These are phyloP conservation scores for Cebidichthys violaceus DNA, from an alignment of 2,113 vertebrate species.

Conservation along the genomic window DNA sequence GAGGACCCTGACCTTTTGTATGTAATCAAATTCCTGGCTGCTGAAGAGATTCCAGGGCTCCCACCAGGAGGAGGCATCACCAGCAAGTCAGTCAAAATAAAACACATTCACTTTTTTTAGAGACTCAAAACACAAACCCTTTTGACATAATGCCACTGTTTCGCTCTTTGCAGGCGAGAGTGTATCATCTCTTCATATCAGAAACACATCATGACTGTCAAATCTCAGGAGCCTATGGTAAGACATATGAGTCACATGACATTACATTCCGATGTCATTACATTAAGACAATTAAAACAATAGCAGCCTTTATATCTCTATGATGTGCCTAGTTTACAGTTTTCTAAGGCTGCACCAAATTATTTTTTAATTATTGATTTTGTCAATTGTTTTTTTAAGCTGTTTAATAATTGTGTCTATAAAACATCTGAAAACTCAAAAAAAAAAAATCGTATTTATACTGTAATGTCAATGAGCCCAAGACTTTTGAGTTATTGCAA, in stretches of 20 bases:
- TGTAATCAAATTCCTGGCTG: constrained; percentile 84
- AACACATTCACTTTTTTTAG: not conserved
- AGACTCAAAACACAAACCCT: not conserved
- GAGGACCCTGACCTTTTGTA: constrained; percentile 80
- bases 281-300: not conserved
- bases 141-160: not conserved
- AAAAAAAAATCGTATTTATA: not conserved
- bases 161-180: constrained; percentile 74
- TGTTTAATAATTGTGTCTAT: not conserved
- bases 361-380: not conserved
- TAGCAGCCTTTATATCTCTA: not conserved
- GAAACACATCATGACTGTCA: constrained; percentile 72
- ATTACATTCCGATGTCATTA: not conserved
- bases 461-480: too few relatives aligned
- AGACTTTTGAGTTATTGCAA: not conserved
- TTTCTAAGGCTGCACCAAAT: not conserved
- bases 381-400: not conserved
- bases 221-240: constrained; percentile 77
- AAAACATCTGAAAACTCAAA: not conserved
- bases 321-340: not conserved
- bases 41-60: constrained; percentile 82
- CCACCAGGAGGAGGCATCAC: constrained; percentile 87
- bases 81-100: constrained; percentile 85
- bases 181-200: constrained; percentile 83
- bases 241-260: not conserved